Evolutionary conservation across 2,888 invertebrate species (phyloP).

Genomic region (Erebia palarica): DNA sequence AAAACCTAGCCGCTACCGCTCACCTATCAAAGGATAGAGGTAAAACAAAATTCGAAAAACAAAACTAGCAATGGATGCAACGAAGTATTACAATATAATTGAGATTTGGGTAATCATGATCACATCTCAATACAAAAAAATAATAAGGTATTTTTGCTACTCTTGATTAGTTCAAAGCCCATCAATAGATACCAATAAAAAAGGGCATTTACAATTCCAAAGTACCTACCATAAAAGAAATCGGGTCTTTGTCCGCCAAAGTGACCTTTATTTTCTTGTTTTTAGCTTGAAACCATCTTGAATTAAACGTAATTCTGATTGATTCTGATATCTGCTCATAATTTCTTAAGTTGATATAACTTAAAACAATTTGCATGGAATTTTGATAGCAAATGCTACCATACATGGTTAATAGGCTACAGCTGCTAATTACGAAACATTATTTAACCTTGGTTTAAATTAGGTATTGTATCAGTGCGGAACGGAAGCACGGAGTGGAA

Average conservation of each 20-base stretch:
- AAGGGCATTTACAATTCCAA: not conserved
- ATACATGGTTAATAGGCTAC: not conserved
- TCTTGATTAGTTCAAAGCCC: not conserved
- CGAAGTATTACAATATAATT: not conserved
- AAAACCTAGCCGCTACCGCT: slow-evolving; percentile 7
- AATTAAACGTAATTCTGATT: too few species aligned
- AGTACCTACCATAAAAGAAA: not conserved
- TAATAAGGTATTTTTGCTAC: not conserved
- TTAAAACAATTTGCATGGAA: slow-evolving; percentile 4
- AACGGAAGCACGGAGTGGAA: slow-evolving; percentile 47
- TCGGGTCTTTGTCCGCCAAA: not conserved
- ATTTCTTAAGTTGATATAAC: not conserved
- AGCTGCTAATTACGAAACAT: slow-evolving; percentile 24
- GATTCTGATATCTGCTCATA: too few species aligned
- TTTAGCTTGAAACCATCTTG: not conserved
- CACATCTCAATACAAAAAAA: not conserved
- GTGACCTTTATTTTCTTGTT: not conserved
- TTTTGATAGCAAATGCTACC: slow-evolving; percentile 1
- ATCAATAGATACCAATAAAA: not conserved
- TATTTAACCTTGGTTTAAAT: slow-evolving; percentile 38
- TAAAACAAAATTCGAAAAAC: not conserved
- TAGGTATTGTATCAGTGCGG: slow-evolving; percentile 38
- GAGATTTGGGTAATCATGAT: not conserved
- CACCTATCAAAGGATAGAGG: slow-evolving; percentile 14
- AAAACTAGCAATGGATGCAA: not conserved